Evolutionary conservation across 2,888 invertebrate genomes (phyloP).

Genomic region (Acronicta aceris): DNA sequence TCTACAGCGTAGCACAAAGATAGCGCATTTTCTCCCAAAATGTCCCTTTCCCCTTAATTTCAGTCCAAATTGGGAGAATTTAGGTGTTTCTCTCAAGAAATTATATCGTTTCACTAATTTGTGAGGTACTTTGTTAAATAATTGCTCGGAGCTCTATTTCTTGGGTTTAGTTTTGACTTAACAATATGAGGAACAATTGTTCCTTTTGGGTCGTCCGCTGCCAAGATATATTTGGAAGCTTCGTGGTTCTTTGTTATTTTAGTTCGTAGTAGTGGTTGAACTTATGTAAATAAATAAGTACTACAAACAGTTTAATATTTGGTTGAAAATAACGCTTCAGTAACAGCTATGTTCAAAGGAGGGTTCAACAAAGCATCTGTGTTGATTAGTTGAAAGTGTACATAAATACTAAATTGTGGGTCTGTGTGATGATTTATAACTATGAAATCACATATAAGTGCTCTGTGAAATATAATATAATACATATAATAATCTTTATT

Average conservation of each 20-base stretch:
- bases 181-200: constrained; percentile 2
- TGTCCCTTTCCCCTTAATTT: constrained; percentile 24
- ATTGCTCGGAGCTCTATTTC: constrained; percentile 11
- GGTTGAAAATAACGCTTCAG: background rate
- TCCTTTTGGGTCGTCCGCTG: background rate
- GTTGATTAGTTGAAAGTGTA: background rate
- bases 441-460: too few relatives aligned
- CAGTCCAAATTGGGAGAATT: constrained; percentile 19
- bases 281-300: background rate
- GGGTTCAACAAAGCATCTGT: too few relatives aligned
- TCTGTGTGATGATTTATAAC: too few relatives aligned
- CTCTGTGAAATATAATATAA: too few relatives aligned
- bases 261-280: background rate
- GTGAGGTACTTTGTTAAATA: constrained; percentile 17
- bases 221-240: background rate
- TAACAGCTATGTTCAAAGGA: background rate
- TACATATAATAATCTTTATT: too few relatives aligned
- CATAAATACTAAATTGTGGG: background rate
- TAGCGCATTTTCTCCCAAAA: constrained; percentile 24
- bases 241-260: background rate
- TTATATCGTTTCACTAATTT: constrained; percentile 22
- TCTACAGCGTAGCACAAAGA: constrained; percentile 44
- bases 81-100: constrained; percentile 14
- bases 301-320: background rate
- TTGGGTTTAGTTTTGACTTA: background rate